Base-by-base conservation (phyloP, 2,797 vertebrate species). In the Amphiprion clarkii region DNA sequence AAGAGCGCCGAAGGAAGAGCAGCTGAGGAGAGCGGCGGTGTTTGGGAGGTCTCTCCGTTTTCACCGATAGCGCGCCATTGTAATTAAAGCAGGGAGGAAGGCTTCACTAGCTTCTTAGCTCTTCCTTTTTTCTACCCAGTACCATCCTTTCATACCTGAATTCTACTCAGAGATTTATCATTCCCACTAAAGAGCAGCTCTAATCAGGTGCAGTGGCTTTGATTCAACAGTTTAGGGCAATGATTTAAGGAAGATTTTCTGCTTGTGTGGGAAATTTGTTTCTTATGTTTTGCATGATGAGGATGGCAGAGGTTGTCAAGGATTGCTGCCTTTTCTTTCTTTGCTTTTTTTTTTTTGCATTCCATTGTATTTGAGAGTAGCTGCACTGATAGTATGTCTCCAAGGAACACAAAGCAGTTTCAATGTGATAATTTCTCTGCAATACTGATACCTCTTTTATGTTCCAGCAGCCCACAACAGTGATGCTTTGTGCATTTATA, bases 81-180 rank as follows among this genome's bases (percentile, higher is more conserved):
- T 90, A 87, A 92, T 92, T 87, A 88, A 79, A 81, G 56, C 48
- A 66, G 48, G 84, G 59, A 64, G 40, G 71, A 56, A 66, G 42
- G 71, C 76, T 78, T 82, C 67, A 19, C 61, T 51, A 21, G 80
- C 54, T 53, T 74, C 67, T 80, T 71, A 57, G 70, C 75, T 33
- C 8, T 31, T 31, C 6, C 7, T 31, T 7, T 33, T 33, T 6
- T 52, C 60, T 4, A 12, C 57, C 67, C 67, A 68, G 29, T 39
- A 11, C 36, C 53, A 29, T 73, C 74, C 23, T 54, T 77, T 78
- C 33, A 23, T 56, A 33, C 52, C 63, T 23, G 69, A 59, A 36
- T 58, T 76, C 23, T 33, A 17, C 60, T 74, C 40, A 42, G 46
- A 66, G 59, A 78, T 82, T 77, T 67, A 74, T 72, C 69, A 67